Evolutionary conservation across 2,888 invertebrate species (phyloP).

Genomic region (Hirtodrosophila cameraria): DNA sequence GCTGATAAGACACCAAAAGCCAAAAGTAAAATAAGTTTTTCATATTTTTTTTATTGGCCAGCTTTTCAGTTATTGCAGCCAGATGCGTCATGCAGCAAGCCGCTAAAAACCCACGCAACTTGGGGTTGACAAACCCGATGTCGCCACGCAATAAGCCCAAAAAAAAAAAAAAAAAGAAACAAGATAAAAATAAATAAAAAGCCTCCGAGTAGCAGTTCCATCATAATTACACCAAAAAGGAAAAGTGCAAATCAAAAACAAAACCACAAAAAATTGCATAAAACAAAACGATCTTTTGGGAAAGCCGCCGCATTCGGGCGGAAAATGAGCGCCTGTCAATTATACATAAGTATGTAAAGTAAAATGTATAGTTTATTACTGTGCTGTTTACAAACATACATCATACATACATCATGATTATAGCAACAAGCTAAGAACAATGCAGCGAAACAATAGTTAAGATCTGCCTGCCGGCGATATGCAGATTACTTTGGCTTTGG

Average conservation of each 20-base stretch:
- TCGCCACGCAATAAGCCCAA: conserved; percentile 56
- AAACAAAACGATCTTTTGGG: conserved; percentile 41
- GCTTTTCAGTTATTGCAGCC: conserved; percentile 32
- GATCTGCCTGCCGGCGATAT: conserved; percentile 62
- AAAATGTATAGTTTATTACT: not conserved
- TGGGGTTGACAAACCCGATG: conserved; percentile 66
- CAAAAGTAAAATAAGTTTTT: conserved; percentile 30
- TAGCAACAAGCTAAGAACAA: conserved; percentile 61
- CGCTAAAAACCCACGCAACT: conserved; percentile 35
- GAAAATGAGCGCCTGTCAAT: conserved; percentile 73
- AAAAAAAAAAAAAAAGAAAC: conserved; percentile 1
- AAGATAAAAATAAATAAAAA: conserved; percentile 36
- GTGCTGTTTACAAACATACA: conserved; percentile 1
- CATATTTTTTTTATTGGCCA: conserved; percentile 44
- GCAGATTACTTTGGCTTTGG: conserved; percentile 59
- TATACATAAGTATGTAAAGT: conserved; percentile 23
- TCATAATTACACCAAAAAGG: conserved; percentile 65
- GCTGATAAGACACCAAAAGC: conserved; percentile 38
- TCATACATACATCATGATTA: conserved; percentile 49
- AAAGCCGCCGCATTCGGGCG: conserved; percentile 64
- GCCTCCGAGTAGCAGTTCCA: conserved; percentile 52
- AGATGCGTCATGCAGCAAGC: conserved; percentile 49
- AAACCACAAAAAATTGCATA: conserved; percentile 47
- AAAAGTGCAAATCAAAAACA: conserved; percentile 54
- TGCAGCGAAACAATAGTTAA: conserved; percentile 53